Conservation (phyloP, 2,113 vertebrate genomes). For the Chloebia gouldiae region DNA sequence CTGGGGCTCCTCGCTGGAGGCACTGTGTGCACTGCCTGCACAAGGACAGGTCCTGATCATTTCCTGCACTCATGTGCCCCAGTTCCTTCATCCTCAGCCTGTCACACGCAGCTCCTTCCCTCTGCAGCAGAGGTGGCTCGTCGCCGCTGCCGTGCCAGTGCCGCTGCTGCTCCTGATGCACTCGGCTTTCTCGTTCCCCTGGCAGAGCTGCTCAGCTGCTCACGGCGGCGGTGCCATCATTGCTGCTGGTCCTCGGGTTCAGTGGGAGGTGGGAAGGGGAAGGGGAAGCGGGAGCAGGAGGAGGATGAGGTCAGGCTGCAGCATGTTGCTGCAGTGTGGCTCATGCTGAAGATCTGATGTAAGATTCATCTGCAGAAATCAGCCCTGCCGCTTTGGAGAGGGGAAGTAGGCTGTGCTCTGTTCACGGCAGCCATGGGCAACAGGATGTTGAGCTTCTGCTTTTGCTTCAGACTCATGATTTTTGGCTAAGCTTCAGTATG, state of each 20-base stretch:
- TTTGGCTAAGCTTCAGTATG: not conserved
- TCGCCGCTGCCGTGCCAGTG: not conserved
- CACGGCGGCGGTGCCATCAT: rapidly evolving
- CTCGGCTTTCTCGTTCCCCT: rapidly evolving
- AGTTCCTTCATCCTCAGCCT: not conserved
- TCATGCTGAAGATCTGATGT: not conserved
- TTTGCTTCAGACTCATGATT: not conserved
- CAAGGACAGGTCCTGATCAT: not conserved
- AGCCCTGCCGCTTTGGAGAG: not conserved
- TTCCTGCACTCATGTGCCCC: not conserved
- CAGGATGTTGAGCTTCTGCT: slow-evolving; percentile 36
- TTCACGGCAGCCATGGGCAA: not conserved
- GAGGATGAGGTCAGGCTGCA: not conserved
- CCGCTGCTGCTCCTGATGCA: not conserved
- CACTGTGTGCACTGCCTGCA: not conserved
- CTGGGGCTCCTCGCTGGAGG: rapidly evolving
- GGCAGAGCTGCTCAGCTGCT: not conserved
- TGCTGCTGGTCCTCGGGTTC: not conserved
- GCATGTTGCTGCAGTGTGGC: rapidly evolving
- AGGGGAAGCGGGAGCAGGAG: not conserved
- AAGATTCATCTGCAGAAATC: slow-evolving; percentile 39
- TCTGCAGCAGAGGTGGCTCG: not conserved
- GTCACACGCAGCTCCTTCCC: not conserved
- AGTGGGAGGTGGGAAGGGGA: not conserved
- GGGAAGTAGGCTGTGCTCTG: not conserved